Conservation (phyloP, 2,797 vertebrate species). For the Craterocephalus amniculus region DNA sequence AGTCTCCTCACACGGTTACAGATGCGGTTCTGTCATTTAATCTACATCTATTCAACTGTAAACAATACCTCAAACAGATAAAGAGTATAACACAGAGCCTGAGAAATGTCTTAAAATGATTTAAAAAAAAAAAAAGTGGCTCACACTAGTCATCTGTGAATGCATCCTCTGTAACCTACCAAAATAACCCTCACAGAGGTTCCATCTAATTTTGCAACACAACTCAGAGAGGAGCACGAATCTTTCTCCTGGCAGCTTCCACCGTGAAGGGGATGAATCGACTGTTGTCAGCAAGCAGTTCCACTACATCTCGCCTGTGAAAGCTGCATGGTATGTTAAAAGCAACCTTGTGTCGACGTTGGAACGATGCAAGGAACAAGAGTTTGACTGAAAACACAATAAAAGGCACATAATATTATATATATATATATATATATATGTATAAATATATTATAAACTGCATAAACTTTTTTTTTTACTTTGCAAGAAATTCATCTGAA, state of each 20-base stretch:
- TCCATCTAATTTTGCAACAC: constrained; percentile 44
- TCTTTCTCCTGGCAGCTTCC: constrained; percentile 54
- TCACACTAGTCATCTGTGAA: constrained; percentile 26
- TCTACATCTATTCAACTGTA: background rate
- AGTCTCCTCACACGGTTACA: constrained; percentile 17
- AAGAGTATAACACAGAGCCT: background rate
- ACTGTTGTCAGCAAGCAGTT: constrained; percentile 60
- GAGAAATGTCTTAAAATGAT: constrained; percentile 18
- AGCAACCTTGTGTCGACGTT: constrained; percentile 16
- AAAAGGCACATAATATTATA: background rate
- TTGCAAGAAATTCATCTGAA: background rate
- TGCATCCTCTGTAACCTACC: constrained; percentile 12
- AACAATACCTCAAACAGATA: constrained; percentile 1
- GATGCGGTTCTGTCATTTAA: background rate
- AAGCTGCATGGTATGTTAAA: constrained; percentile 41
- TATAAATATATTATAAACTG: too few species aligned
- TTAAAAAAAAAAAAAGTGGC: constrained; percentile 1
- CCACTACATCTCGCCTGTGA: constrained; percentile 41
- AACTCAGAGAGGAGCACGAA: constrained; percentile 44
- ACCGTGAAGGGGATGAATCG: constrained; percentile 52
- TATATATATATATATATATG: too few species aligned
- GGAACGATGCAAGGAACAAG: constrained; percentile 23
- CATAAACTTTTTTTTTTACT: constrained; percentile 25
- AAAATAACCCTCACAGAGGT: constrained; percentile 32
- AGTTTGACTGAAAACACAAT: constrained; percentile 27